Conservation (phyloP, 2,797 vertebrate genomes). For the Tauraco hartlaubi region DNA sequence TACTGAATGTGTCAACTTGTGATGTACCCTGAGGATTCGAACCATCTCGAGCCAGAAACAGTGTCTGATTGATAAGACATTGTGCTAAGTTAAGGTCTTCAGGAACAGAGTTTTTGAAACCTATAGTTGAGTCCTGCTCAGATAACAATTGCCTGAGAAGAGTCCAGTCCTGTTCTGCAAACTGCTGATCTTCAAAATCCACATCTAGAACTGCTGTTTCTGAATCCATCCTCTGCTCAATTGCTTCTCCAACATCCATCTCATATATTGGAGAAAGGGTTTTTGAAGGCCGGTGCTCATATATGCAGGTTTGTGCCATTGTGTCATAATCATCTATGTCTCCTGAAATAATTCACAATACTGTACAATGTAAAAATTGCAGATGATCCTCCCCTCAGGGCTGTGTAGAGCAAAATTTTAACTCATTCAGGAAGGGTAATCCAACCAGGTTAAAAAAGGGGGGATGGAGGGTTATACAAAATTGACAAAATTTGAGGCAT, state of each 20-base stretch:
- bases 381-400: conserved; percentile 80
- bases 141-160: conserved; percentile 93
- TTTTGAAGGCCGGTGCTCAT: conserved; percentile 94
- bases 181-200: conserved; percentile 84
- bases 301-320: conserved; percentile 96
- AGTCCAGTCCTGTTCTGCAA: conserved; percentile 95
- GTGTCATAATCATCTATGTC: conserved; percentile 98
- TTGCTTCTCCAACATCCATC: conserved; percentile 92
- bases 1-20: conserved; percentile 90
- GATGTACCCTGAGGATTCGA: conserved; percentile 87
- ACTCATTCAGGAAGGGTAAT: conserved; percentile 75
- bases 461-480: conserved; percentile 77
- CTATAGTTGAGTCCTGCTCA: conserved; percentile 92
- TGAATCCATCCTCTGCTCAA: conserved; percentile 89
- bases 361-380: conserved; percentile 96
- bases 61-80: conserved; percentile 98
- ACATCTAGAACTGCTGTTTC: conserved; percentile 81
- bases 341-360: conserved; percentile 99
- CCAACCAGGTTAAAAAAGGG: conserved; percentile 71
- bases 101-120: conserved; percentile 93
- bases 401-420: conserved; percentile 80
- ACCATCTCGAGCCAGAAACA: conserved; percentile 92
- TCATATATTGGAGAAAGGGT: conserved; percentile 98
- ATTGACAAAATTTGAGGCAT: conserved; percentile 77
- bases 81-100: conserved; percentile 98